phyloP scores from a whole-genome alignment of 2,797 vertebrate genomes.

The Sebastes melanostomus region DNA sequence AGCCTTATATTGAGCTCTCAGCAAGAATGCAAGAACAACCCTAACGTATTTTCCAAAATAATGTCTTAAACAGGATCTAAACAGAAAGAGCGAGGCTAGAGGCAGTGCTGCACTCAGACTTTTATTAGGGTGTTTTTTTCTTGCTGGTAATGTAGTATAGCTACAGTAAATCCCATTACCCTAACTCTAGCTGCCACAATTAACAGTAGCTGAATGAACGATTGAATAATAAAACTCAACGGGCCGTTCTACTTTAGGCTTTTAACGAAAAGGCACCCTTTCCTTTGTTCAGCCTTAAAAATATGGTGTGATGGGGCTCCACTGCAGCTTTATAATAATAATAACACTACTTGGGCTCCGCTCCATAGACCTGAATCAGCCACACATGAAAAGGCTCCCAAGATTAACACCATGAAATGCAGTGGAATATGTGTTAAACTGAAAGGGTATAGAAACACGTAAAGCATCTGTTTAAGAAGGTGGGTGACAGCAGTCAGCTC shows the following conservation, averaged over 20 bases:
- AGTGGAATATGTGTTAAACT: constrained; percentile 4
- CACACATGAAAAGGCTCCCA: not conserved
- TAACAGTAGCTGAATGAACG: not conserved
- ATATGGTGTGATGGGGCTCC: not conserved
- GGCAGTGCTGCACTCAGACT: not conserved
- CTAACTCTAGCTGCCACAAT: not conserved
- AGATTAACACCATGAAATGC: not conserved
- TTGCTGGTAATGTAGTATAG: not conserved
- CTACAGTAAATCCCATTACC: constrained; percentile 8
- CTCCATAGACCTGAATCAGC: not conserved
- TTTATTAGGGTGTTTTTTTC: not conserved
- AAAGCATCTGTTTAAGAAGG: not conserved
- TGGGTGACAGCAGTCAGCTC: constrained; percentile 1
- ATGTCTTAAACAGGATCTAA: not conserved
- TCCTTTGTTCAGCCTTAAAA: not conserved
- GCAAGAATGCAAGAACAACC: not conserved
- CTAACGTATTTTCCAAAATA: not conserved
- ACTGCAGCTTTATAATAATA: not conserved
- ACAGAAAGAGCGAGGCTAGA: not conserved
- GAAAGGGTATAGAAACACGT: not conserved
- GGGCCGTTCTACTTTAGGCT: not conserved
- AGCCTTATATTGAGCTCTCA: not conserved
- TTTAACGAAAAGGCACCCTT: not conserved
- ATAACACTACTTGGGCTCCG: not conserved
- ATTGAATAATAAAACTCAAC: not conserved